These are phyloP conservation scores for Theretra japonica DNA, from an alignment of 2,888 invertebrate species.

Conservation along the genomic window DNA sequence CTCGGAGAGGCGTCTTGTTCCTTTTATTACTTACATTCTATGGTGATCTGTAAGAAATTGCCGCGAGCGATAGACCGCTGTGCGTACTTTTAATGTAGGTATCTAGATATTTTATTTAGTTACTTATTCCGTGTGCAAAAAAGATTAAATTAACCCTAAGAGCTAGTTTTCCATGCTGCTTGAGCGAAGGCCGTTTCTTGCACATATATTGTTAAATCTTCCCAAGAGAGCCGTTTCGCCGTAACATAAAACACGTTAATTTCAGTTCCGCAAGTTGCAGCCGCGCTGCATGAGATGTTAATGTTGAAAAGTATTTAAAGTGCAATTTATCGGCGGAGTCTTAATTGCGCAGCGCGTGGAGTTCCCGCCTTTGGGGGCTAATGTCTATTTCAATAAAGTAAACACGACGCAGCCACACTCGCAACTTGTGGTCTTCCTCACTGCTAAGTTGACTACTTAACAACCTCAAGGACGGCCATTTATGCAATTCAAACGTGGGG, in stretches of 20 bases:
- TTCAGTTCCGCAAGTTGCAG: constrained; percentile 38
- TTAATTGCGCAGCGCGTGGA: constrained; percentile 45
- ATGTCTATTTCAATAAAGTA: constrained; percentile 34
- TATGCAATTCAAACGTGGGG: not conserved
- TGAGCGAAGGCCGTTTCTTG: not conserved
- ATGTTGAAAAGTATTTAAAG: constrained; percentile 57
- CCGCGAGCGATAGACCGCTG: too few species aligned
- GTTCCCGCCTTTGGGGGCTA: constrained; percentile 41
- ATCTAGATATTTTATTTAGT: too few species aligned
- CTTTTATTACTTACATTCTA: too few species aligned
- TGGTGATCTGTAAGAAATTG: too few species aligned
- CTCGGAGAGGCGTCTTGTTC: too few species aligned
- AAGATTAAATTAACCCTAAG: too few species aligned
- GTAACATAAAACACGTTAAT: constrained; percentile 17
- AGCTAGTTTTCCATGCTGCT: too few species aligned
- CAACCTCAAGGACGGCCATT: not conserved
- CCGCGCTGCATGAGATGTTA: constrained; percentile 51
- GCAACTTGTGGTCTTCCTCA: not conserved
- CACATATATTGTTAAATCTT: not conserved
- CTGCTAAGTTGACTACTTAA: not conserved
- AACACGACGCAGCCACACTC: not conserved
- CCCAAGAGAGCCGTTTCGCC: not conserved
- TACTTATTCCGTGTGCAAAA: too few species aligned
- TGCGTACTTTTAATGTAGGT: too few species aligned
- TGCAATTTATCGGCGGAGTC: constrained; percentile 47